A percentile compares a stretch with the other conserved stretches of the same genome.
These are phyloP conservation scores for Drosophila kikkawai DNA, from an alignment of 1,140 invertebrate species.

Conservation along the genomic window DNA sequence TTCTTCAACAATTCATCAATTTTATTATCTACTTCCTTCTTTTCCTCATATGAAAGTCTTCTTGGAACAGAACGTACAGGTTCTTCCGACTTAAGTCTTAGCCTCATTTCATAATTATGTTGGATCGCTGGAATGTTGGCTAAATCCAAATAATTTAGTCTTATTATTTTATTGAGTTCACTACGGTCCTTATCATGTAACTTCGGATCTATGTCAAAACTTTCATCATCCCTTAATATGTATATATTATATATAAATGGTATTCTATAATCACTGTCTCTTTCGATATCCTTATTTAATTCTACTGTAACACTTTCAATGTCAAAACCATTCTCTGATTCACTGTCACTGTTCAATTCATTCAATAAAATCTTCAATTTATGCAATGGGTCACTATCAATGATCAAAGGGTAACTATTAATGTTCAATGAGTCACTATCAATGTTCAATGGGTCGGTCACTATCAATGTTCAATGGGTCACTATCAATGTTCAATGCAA, in stretches of 20 bases:
- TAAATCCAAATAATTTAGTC: constrained; percentile 1
- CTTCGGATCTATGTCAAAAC: not conserved
- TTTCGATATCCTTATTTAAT: too few relatives aligned
- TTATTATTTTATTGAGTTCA: constrained; percentile 5
- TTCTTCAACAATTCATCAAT: too few relatives aligned
- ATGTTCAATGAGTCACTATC: not conserved
- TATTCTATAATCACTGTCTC: not conserved
- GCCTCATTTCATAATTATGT: constrained; percentile 4
- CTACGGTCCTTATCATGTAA: not conserved
- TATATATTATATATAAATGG: constrained; percentile 1
- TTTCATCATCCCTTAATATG: not conserved
- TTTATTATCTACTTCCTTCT: too few relatives aligned
- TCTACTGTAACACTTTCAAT: too few relatives aligned
- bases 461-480: not conserved
- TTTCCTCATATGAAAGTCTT: constrained; percentile 2
- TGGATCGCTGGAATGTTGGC: constrained; percentile 3
- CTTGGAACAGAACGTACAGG: not conserved
- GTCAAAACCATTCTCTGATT: too few relatives aligned
- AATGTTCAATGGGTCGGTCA: not conserved
- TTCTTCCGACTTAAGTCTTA: constrained; percentile 1
- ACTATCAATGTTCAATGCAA: not conserved
- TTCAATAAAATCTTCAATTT: too few relatives aligned
- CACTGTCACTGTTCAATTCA: too few relatives aligned
- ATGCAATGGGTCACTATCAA: too few relatives aligned
- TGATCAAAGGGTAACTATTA: too few relatives aligned